Conservation (phyloP, 2,113 vertebrate species). For the Salvator merianae region DNA sequence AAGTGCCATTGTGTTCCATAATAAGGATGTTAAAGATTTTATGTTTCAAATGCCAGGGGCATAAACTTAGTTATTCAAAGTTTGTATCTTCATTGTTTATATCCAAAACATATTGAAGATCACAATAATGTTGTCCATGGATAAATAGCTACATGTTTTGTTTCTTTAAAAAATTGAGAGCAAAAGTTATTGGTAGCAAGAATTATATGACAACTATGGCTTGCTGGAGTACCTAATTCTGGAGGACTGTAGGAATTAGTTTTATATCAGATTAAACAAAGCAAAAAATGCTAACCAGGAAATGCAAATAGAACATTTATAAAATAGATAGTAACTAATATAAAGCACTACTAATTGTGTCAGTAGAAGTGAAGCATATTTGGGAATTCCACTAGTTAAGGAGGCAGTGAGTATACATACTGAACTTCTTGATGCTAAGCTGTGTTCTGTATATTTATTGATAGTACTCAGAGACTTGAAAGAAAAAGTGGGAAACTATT, state of each 20-base stretch:
- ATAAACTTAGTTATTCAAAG: not conserved
- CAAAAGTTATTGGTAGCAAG: too few relatives aligned
- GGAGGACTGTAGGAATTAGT: not conserved
- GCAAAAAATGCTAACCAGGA: not conserved
- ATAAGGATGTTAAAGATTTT: not conserved
- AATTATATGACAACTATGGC: not conserved
- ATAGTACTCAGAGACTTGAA: too few relatives aligned
- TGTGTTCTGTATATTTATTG: too few relatives aligned
- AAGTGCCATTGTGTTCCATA: not conserved
- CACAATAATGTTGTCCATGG: not conserved
- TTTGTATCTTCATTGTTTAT: not conserved
- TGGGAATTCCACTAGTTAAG: not conserved
- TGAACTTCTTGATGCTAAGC: too few relatives aligned
- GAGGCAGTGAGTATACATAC: not conserved
- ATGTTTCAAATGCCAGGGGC: not conserved
- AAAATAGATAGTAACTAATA: not conserved
- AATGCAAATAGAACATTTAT: not conserved
- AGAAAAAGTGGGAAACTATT: too few relatives aligned
- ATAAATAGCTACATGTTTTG: not conserved
- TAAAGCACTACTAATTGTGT: not conserved
- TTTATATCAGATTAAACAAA: not conserved
- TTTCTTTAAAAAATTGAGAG: too few relatives aligned
- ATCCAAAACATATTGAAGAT: not conserved
- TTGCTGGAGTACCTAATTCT: not conserved
- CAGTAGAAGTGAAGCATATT: not conserved